Evolutionary conservation across 2,888 invertebrate species (phyloP).

Genomic region (Melitaea athalia): DNA sequence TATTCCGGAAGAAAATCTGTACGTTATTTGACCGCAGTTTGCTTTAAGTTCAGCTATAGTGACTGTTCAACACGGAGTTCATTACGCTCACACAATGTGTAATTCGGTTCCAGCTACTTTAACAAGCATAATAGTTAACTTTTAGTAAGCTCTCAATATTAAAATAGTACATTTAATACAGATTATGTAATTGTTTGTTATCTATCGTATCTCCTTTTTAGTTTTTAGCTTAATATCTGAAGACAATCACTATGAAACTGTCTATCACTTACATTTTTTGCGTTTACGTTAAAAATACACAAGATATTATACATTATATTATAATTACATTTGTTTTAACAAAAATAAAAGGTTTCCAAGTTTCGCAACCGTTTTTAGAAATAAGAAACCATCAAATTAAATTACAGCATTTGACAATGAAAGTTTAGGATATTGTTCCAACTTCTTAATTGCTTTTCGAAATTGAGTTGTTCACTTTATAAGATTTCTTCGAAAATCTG

Average conservation of each 20-base stretch:
- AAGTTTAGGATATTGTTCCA: constrained; percentile 7
- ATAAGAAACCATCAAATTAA: constrained; percentile 7
- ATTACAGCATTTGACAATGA: constrained; percentile 5
- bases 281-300: too few relatives aligned
- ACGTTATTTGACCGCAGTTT: too few relatives aligned
- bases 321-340: too few relatives aligned
- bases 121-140: not conserved
- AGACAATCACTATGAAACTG: too few relatives aligned
- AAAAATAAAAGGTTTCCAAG: not conserved
- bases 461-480: constrained; percentile 2
- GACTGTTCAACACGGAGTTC: constrained; percentile 13
- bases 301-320: too few relatives aligned
- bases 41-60: not conserved
- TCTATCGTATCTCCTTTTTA: too few relatives aligned
- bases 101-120: constrained; percentile 3
- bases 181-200: too few relatives aligned
- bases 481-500: not conserved
- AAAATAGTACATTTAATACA: too few relatives aligned
- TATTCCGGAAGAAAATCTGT: too few relatives aligned
- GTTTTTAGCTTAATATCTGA: too few relatives aligned
- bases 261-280: too few relatives aligned
- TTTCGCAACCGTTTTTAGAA: not conserved
- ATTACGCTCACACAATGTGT: constrained; percentile 14
- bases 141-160: not conserved
- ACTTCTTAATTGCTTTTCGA: constrained; percentile 9